Evolutionary conservation across 2,888 invertebrate genomes (phyloP).

Genomic region (Pollenia angustigena): DNA sequence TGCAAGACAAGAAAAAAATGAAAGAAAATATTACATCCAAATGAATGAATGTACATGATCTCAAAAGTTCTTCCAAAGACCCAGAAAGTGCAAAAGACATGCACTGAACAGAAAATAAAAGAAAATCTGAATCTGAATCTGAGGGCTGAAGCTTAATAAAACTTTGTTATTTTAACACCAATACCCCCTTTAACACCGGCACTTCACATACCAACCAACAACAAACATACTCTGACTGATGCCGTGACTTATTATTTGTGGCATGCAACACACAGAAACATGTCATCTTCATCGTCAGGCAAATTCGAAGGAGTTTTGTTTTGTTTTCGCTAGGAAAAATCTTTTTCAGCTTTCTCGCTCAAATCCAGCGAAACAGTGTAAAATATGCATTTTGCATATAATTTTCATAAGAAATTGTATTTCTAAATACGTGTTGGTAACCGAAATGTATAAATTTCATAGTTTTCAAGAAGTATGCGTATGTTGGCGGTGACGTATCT

Average conservation of each 20-base stretch:
- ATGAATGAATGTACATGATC: slow-evolving; percentile 60
- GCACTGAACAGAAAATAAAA: slow-evolving; percentile 22
- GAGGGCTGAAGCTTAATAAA: slow-evolving; percentile 69
- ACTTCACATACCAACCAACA: background rate
- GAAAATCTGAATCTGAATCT: slow-evolving; percentile 63
- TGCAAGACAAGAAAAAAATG: background rate
- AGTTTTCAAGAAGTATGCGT: slow-evolving; percentile 19
- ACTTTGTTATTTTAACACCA: slow-evolving; percentile 72
- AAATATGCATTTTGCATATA: slow-evolving; percentile 72
- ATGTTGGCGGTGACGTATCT: background rate
- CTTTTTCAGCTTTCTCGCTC: slow-evolving; percentile 6
- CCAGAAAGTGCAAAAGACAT: slow-evolving; percentile 58
- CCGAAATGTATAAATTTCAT: slow-evolving; percentile 49
- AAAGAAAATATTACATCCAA: slow-evolving; percentile 30
- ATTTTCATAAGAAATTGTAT: slow-evolving; percentile 66
- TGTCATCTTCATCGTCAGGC: slow-evolving; percentile 61
- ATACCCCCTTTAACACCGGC: slow-evolving; percentile 9
- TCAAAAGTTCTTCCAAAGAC: slow-evolving; percentile 46
- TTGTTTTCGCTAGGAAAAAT: slow-evolving; percentile 25
- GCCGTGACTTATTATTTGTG: slow-evolving; percentile 73
- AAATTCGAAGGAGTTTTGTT: slow-evolving; percentile 33
- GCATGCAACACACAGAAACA: slow-evolving; percentile 67
- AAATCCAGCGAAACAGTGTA: slow-evolving; percentile 64
- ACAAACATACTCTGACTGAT: slow-evolving; percentile 64
- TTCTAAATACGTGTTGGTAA: slow-evolving; percentile 68